Conservation (phyloP, 2,888 invertebrate species). For the Corbicula japonica region DNA sequence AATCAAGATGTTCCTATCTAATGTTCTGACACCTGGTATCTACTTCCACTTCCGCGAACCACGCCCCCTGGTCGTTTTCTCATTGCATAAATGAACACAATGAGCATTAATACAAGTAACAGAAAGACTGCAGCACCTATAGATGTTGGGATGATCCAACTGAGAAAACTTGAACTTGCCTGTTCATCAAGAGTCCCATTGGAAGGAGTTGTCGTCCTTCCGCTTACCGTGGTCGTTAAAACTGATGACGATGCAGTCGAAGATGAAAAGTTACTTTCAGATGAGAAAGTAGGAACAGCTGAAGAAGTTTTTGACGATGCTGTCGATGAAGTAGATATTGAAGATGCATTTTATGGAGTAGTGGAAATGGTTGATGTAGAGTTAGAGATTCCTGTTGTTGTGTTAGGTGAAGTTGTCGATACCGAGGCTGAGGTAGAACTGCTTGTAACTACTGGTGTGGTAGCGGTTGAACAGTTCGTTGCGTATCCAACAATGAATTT, state of each 20-base stretch:
- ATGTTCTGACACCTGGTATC: no score
- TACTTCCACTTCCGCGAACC: no score
- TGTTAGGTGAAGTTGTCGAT: neutral
- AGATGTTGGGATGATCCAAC: conserved; percentile 77
- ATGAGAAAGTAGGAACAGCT: neutral
- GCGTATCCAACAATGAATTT: no score
- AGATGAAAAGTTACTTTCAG: neutral
- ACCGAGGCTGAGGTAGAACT: neutral
- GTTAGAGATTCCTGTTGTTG: neutral
- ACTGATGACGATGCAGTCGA: neutral
- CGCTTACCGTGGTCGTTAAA: neutral
- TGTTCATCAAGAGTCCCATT: no score
- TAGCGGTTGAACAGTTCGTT: no score
- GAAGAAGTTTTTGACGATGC: neutral
- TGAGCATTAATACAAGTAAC: no score
- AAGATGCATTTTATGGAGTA: neutral
- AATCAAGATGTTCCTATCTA: no score
- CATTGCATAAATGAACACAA: no score
- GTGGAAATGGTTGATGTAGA: neutral
- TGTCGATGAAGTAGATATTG: neutral
- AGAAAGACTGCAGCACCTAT: neutral
- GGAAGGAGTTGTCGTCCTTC: neutral
- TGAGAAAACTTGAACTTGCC: conserved; percentile 85
- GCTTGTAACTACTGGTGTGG: neutral
- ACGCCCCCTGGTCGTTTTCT: no score